Evolutionary conservation across 1,140 invertebrate genomes (phyloP), one percentile per base, ranked within the genome.

Genomic region (Drosophila athabasca): DNA sequence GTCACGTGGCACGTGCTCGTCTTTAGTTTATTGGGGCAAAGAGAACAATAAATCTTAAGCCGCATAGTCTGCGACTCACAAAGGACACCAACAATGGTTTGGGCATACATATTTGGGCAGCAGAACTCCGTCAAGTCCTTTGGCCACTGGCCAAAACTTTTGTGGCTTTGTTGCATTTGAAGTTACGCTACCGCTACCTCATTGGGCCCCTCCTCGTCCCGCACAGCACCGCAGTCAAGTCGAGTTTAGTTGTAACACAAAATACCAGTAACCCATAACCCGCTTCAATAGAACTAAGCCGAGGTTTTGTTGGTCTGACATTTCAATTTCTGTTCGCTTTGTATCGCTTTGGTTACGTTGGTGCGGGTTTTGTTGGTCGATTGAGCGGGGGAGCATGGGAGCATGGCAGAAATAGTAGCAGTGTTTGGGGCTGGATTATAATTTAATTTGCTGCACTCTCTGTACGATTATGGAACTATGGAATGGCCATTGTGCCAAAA

Each of bases 71-170:
- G 48, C 7, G 48, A 53, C 61, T 50, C 58, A 66, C 54, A 83
- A 79, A 54, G 58, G 45, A 62, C 43, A 55, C 64, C 76, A 87
- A 84, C 67, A 70, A 70, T 70, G 1, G 67, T 11, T 43, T 45
- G 22, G 64, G 64, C 59, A 19, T 19, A 19, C 70, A 69, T 82
- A 82, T 79, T 80, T 79, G 62, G 70, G 81, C 74, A 78, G 79
- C 45, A 61, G 67, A 76, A 82, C 83, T 88, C 68, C 71, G 73
- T 88, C 82, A 82, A 88, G 69, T 88, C 73, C 31, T 26, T 68
- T 88, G 82, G 82, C 82, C 53, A 61, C 15, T 49, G 65, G 82
- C 82, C 82, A 85, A 85, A 74, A 81, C 51, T 68, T 80, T 87
- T 77, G 64, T 44, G 82, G 78, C 82, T 84, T 80, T 84, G 76